These are phyloP conservation scores for Rotaria socialis DNA, from an alignment of 2,888 invertebrate species.

Conservation along the genomic window DNA sequence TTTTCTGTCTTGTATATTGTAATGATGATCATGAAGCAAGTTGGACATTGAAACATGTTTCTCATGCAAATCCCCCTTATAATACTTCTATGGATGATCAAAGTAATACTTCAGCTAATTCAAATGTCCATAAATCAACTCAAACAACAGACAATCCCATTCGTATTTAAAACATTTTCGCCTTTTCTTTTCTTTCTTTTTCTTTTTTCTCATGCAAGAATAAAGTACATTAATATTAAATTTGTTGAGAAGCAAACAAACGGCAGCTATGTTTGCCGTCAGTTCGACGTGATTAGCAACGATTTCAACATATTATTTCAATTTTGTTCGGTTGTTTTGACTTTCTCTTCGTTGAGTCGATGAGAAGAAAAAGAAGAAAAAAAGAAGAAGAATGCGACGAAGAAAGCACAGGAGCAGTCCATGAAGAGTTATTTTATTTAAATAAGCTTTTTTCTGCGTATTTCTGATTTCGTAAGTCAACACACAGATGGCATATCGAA, in stretches of 20 bases:
- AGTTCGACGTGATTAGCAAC: neutral
- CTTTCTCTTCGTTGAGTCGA: neutral
- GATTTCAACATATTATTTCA: neutral
- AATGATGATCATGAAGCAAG: neutral
- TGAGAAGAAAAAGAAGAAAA: neutral
- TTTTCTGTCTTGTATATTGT: neutral
- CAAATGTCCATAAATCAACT: neutral
- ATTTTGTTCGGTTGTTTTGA: neutral
- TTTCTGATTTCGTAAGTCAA: neutral
- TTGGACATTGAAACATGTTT: neutral
- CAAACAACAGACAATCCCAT: neutral
- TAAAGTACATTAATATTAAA: neutral
- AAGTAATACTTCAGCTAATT: neutral
- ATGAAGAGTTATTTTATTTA: constrained; percentile 26
- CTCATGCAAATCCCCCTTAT: neutral
- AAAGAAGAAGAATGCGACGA: neutral
- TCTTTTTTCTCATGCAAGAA: neutral
- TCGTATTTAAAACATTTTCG: neutral
- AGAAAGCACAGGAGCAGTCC: neutral
- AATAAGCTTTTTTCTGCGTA: neutral
- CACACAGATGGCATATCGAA: neutral
- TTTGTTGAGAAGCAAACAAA: neutral
- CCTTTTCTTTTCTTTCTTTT: neutral
- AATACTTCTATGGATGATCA: neutral
- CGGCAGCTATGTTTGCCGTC: neutral